Evolutionary conservation across 2,797 vertebrate genomes (phyloP).

Genomic region (Phrynocephalus forsythii): DNA sequence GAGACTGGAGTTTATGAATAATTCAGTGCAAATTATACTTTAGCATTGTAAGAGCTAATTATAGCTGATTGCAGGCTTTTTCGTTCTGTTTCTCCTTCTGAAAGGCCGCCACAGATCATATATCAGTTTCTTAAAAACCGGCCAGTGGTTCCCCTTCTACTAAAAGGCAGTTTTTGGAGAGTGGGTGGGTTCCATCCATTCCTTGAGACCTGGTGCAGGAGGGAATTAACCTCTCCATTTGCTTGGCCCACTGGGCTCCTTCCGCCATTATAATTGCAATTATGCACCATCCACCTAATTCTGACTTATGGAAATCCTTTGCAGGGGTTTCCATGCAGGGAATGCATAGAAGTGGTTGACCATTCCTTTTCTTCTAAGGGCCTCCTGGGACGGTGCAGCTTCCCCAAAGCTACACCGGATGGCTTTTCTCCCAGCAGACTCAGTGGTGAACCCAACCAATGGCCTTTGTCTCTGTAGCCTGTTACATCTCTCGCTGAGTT

Average conservation of each 20-base stretch:
- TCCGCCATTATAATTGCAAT: background rate
- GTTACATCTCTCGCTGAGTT: background rate
- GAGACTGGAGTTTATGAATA: slow-evolving; percentile 18
- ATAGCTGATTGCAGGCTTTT: slow-evolving; percentile 18
- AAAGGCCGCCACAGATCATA: slow-evolving; percentile 5
- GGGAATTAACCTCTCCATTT: background rate
- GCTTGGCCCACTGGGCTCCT: background rate
- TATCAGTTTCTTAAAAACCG: background rate
- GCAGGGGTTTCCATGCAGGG: no score
- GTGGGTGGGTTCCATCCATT: no score
- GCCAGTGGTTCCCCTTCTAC: background rate
- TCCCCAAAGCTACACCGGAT: no score
- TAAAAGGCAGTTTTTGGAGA: background rate
- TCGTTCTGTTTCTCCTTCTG: slow-evolving; percentile 2
- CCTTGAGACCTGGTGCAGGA: no score
- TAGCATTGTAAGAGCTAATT: slow-evolving; percentile 23
- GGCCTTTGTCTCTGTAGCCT: background rate
- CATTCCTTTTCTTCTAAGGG: no score
- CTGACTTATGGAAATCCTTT: no score
- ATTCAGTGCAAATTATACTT: slow-evolving; percentile 34
- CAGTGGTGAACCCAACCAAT: no score
- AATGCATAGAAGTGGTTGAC: no score
- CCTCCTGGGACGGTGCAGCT: no score
- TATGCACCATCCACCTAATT: no score
- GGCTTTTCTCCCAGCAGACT: no score